These are phyloP conservation scores for Neodiprion fabricii DNA, from an alignment of 1,140 invertebrate species.

Conservation along the genomic window DNA sequence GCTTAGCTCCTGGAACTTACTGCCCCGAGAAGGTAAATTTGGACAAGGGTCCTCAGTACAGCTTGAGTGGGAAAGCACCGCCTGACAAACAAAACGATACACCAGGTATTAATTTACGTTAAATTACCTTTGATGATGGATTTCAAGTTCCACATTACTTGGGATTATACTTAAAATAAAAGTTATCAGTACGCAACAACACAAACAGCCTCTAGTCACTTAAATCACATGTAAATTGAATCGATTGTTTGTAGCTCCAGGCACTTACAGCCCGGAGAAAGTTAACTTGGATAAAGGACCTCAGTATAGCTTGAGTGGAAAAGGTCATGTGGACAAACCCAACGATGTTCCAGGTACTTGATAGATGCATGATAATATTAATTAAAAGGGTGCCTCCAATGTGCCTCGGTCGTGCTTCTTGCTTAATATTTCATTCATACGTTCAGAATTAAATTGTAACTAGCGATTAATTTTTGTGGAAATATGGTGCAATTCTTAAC, in stretches of 20 bases:
- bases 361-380: background rate
- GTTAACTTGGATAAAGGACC: constrained; percentile 70
- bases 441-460: too few species aligned
- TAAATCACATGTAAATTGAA: background rate
- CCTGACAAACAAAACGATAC: constrained; percentile 34
- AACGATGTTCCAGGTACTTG: constrained; percentile 38
- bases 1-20: constrained; percentile 42
- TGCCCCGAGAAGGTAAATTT: constrained; percentile 35
- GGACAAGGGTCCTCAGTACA: constrained; percentile 35
- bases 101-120: constrained; percentile 1
- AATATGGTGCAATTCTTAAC: too few species aligned
- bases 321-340: constrained; percentile 47
- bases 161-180: background rate
- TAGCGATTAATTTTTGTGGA: too few species aligned
- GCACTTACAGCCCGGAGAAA: constrained; percentile 67
- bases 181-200: background rate
- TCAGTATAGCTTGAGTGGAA: constrained; percentile 65
- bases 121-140: background rate
- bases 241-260: constrained; percentile 53
- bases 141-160: too few species aligned
- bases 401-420: too few species aligned
- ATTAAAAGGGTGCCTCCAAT: background rate
- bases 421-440: too few species aligned
- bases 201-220: too few species aligned
- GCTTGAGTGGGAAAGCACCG: constrained; percentile 43